Evolutionary conservation across 2,888 invertebrate species (phyloP).

Genomic region (Rhabditoides inermis): DNA sequence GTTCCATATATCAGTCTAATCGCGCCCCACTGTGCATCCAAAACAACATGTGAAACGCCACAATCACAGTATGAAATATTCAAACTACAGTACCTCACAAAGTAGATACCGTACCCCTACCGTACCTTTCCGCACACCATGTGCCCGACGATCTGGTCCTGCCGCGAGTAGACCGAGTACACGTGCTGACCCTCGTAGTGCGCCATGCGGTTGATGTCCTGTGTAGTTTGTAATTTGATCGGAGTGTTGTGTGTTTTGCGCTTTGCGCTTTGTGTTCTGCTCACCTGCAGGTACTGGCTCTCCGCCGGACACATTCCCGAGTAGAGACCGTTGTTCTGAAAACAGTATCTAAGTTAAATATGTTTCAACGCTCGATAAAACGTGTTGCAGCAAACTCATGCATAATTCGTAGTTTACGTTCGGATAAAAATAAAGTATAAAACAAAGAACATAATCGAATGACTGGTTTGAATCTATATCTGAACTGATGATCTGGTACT

Average conservation of each 20-base stretch:
- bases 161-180: conserved; percentile 39
- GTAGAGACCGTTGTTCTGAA: conserved; percentile 40
- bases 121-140: conserved; percentile 36
- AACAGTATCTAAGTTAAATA: conserved; percentile 15
- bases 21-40: no score
- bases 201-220: conserved; percentile 44
- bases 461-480: no score
- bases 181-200: conserved; percentile 47
- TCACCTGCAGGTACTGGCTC: conserved; percentile 40
- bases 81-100: no score
- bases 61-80: no score
- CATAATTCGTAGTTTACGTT: no score
- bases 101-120: not conserved
- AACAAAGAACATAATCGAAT: no score
- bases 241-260: not conserved
- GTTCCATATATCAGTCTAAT: no score
- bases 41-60: no score
- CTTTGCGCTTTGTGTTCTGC: no score
- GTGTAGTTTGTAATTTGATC: not conserved
- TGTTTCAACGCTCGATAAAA: not conserved
- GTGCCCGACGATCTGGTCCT: conserved; percentile 44
- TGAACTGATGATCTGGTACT: no score
- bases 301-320: conserved; percentile 46
- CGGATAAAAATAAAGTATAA: no score
- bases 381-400: no score